Conservation (phyloP, 2,113 vertebrate species). For the Epinephelus cyanopodus region DNA sequence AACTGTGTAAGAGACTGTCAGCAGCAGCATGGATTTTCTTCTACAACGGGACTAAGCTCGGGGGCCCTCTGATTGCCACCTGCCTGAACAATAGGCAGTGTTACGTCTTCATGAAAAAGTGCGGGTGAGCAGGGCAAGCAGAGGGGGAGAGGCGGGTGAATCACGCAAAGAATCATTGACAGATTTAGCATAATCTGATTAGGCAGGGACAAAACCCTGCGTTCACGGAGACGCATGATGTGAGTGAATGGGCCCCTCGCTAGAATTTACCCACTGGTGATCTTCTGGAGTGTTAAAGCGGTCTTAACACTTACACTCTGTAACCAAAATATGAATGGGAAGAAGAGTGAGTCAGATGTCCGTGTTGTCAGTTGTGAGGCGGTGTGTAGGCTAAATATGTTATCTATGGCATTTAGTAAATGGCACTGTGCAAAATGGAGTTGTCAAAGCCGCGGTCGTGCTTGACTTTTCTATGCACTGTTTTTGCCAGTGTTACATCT, state of each 20-base stretch:
- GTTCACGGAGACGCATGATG: conserved; percentile 39
- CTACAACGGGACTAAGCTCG: conserved; percentile 13
- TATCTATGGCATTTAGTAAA: conserved; percentile 30
- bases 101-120: conserved; percentile 47
- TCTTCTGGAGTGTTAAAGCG: conserved; percentile 15
- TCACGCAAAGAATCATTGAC: conserved; percentile 48
- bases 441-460: conserved; percentile 23
- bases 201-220: conserved; percentile 51
- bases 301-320: conserved; percentile 10
- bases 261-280: conserved; percentile 23
- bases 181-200: conserved; percentile 68
- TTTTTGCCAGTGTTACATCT: conserved; percentile 33
- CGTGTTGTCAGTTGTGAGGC: background rate
- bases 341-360: conserved; percentile 15
- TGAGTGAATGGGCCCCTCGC: conserved; percentile 25
- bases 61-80: conserved; percentile 58
- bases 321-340: conserved; percentile 23
- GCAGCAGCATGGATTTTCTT: conserved; percentile 25
- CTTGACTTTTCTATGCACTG: conserved; percentile 19
- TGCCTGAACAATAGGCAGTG: conserved; percentile 66
- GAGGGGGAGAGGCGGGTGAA: conserved; percentile 37
- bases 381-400: conserved; percentile 16
- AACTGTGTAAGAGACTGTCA: conserved; percentile 8
- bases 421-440: conserved; percentile 26
- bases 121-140: conserved; percentile 25